These are phyloP conservation scores for Scomberomorus guttatus DNA, from an alignment of 2,797 vertebrate genomes.

Conservation along the genomic window DNA sequence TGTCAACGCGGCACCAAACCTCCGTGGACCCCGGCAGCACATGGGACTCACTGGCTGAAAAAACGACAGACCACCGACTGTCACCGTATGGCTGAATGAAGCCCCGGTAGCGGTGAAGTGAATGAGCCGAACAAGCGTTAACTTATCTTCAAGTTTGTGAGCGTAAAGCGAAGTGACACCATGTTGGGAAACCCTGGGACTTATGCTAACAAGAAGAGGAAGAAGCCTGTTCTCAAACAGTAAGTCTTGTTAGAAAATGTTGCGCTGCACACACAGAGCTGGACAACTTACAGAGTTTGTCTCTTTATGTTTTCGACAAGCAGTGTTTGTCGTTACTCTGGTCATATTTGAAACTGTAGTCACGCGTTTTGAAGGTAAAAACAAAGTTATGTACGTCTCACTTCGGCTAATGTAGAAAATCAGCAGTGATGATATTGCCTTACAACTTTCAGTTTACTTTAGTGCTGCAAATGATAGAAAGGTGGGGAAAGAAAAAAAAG, in stretches of 20 bases:
- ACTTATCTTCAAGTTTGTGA: constrained; percentile 13
- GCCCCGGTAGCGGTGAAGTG: constrained; percentile 2
- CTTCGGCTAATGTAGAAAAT: no score
- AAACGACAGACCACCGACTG: background rate
- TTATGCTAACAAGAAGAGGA: constrained; percentile 88
- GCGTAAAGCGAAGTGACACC: constrained; percentile 38
- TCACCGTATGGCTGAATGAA: constrained; percentile 12
- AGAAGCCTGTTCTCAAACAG: constrained; percentile 88
- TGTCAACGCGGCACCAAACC: constrained; percentile 46
- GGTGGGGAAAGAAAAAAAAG: background rate
- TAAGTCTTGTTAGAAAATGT: constrained; percentile 58
- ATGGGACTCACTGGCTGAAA: background rate
- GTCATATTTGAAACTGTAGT: no score
- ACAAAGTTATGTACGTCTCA: no score
- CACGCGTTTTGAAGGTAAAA: background rate
- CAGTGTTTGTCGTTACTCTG: background rate
- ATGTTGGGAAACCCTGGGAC: constrained; percentile 82
- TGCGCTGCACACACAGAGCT: background rate
- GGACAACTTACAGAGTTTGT: no score
- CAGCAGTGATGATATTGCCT: no score
- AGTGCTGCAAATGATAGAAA: fast-evolving
- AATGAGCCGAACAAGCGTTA: background rate
- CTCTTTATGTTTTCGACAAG: background rate
- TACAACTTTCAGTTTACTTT: background rate
- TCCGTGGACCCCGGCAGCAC: constrained; percentile 12